Conservation (phyloP, 2,797 vertebrate species). For the Octomys mimax region DNA sequence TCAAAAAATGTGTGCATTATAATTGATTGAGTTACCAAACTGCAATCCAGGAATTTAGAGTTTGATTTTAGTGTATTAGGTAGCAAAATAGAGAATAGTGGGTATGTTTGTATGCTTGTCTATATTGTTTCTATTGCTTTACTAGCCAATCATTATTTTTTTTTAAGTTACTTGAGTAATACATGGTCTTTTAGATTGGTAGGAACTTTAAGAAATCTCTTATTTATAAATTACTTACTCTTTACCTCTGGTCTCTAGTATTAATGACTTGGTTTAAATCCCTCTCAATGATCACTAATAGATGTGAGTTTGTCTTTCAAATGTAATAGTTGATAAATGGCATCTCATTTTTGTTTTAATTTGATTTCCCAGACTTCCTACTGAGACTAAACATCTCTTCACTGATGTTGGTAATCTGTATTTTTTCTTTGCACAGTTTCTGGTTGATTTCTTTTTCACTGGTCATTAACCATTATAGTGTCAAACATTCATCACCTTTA, state of each 20-base stretch:
- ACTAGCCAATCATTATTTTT: conserved; percentile 1
- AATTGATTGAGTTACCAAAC: not conserved
- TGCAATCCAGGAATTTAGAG: not conserved
- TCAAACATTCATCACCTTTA: not conserved
- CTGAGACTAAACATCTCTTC: not conserved
- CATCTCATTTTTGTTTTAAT: not conserved
- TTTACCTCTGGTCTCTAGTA: not conserved
- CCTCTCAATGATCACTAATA: not conserved
- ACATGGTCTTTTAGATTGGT: not conserved
- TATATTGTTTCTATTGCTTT: not conserved
- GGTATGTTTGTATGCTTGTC: not conserved
- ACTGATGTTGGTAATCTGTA: not conserved
- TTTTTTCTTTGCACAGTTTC: conserved; percentile 57
- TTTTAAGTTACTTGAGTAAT: conserved; percentile 17
- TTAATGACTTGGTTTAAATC: not conserved
- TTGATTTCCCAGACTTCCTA: not conserved
- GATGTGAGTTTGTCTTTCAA: not conserved
- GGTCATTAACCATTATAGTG: not conserved
- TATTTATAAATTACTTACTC: not conserved
- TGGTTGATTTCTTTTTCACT: not conserved
- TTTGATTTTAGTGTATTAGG: not conserved
- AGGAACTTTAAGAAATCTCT: not conserved
- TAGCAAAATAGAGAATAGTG: not conserved
- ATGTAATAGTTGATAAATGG: conserved; percentile 6
- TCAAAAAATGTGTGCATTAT: not conserved